A percentile compares a stretch with the other conserved stretches of the same genome.
These are phyloP conservation scores for Oppia nitens DNA, from an alignment of 1,140 invertebrate species.

Conservation along the genomic window DNA sequence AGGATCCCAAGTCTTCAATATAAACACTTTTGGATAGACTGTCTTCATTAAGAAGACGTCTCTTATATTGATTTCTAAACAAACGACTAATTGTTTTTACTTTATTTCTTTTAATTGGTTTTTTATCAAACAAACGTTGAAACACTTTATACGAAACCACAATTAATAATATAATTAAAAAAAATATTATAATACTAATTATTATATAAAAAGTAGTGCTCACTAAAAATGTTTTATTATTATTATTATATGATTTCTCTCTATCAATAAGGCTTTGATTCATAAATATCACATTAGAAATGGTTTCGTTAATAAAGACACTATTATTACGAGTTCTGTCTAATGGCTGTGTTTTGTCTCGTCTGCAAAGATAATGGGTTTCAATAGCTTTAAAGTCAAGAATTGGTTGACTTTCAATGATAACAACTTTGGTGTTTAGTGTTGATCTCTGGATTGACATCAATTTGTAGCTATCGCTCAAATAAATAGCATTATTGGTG, in stretches of 20 bases:
- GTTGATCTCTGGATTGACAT: neutral
- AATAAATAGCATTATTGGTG: neutral
- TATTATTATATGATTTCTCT: no score
- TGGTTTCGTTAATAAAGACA: neutral
- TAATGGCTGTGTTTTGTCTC: neutral
- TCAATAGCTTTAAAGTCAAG: neutral
- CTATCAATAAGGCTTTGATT: no score
- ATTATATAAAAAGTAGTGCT: no score
- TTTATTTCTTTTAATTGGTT: no score
- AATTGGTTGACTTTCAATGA: neutral
- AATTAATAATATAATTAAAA: no score
- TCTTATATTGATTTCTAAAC: no score
- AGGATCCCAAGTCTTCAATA: neutral
- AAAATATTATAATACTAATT: no score
- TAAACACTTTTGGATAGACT: neutral
- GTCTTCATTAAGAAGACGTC: no score
- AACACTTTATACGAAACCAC: no score
- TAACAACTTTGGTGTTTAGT: neutral
- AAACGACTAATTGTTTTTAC: no score
- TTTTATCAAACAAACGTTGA: no score
- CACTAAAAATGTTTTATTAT: no score
- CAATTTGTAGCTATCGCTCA: neutral
- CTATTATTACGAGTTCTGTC: neutral
- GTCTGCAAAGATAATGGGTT: neutral
- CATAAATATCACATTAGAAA: neutral